A percentile compares a stretch with the other conserved stretches of the same genome.
Conservation (phyloP, 2,797 vertebrate species). For the Valencia hispanica region DNA sequence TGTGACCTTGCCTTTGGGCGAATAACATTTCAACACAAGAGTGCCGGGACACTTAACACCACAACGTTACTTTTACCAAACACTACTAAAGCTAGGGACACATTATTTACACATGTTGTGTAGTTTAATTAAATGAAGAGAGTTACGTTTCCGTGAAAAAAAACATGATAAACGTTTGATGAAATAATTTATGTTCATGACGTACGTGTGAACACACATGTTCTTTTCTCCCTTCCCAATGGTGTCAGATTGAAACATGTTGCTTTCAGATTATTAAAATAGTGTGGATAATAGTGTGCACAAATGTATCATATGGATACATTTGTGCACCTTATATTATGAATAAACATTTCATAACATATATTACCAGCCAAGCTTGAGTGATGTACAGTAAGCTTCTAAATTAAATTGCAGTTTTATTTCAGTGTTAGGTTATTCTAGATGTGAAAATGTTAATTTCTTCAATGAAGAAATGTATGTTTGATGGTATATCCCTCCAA, state of each 20-base stretch:
- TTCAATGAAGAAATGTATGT: background rate
- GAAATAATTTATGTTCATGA: background rate
- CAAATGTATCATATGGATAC: background rate
- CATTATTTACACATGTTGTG: background rate
- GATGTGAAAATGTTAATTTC: background rate
- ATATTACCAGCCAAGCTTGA: background rate
- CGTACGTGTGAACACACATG: background rate
- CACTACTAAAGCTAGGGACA: background rate
- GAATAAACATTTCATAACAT: background rate
- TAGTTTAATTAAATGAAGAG: background rate
- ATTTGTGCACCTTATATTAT: background rate
- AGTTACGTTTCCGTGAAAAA: background rate
- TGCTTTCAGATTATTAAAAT: slow-evolving; percentile 6
- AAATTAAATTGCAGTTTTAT: background rate
- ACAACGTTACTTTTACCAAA: background rate
- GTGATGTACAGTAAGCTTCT: background rate
- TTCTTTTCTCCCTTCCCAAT: background rate
- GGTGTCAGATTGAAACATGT: slow-evolving; percentile 1
- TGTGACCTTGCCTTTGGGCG: slow-evolving; percentile 53
- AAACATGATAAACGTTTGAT: background rate
- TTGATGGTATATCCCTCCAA: slow-evolving; percentile 8
- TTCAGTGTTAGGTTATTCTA: background rate
- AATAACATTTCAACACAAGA: slow-evolving; percentile 41
- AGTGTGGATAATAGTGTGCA: slow-evolving; percentile 12
- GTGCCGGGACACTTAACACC: slow-evolving; percentile 38